phyloP scores from a whole-genome alignment of 1,140 invertebrate species.

The Telenomus remus region DNA sequence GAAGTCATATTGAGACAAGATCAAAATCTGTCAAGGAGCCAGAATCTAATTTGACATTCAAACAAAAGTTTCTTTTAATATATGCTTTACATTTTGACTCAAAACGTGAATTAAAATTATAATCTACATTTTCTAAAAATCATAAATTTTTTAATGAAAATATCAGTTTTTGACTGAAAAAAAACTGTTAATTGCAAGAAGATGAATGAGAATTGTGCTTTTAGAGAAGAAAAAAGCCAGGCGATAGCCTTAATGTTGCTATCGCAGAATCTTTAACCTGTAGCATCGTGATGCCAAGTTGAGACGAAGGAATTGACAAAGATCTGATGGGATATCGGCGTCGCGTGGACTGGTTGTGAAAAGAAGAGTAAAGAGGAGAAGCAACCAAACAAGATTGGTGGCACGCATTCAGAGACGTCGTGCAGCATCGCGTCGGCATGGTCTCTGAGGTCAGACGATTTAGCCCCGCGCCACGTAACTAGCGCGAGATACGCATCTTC shows the following conservation, averaged over 20 bases:
- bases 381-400: constrained; percentile 36
- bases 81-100: constrained; percentile 15
- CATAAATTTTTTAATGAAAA: too few relatives aligned
- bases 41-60: constrained; percentile 16
- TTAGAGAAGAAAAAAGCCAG: constrained; percentile 2
- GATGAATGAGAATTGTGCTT: constrained; percentile 36
- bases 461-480: constrained; percentile 67
- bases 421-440: constrained; percentile 49
- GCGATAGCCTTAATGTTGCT: constrained; percentile 10
- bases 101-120: too few relatives aligned
- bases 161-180: too few relatives aligned
- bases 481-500: constrained; percentile 67
- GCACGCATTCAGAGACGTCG: constrained; percentile 50
- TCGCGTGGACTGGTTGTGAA: constrained; percentile 52
- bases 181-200: constrained; percentile 10
- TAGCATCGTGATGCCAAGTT: constrained; percentile 15
- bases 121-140: too few relatives aligned
- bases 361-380: constrained; percentile 10
- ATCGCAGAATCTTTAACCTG: constrained; percentile 25
- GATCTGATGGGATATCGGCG: constrained; percentile 38
- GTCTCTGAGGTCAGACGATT: constrained; percentile 65
- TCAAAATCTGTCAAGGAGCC: constrained; percentile 33
- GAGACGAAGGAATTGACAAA: constrained; percentile 49
- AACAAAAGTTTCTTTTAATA: neutral
- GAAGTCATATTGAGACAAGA: constrained; percentile 16